phyloP scores from a whole-genome alignment of 2,888 invertebrate genomes.

The Epistrophe grossulariae region DNA sequence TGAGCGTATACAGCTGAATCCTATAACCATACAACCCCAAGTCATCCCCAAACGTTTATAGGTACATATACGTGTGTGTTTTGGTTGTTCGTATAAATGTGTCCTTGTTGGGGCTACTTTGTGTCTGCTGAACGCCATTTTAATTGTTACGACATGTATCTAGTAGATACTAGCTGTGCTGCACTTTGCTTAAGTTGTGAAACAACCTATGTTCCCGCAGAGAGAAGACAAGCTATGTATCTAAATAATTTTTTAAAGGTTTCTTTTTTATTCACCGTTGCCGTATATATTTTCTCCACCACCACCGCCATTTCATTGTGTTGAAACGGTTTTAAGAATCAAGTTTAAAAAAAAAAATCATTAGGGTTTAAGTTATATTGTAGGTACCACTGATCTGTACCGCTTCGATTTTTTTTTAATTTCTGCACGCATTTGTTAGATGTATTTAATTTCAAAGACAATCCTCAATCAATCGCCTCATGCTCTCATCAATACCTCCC shows the following conservation, averaged over 20 bases:
- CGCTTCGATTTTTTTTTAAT: conserved; percentile 49
- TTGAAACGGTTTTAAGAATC: conserved; percentile 31
- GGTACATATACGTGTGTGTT: conserved; percentile 49
- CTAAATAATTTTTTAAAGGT: conserved; percentile 9
- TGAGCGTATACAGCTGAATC: conserved; percentile 12
- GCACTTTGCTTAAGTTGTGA: conserved; percentile 53
- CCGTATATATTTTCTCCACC: background rate
- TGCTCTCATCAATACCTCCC: background rate
- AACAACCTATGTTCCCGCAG: conserved; percentile 52
- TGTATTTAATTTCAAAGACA: conserved; percentile 71
- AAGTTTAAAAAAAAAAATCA: conserved; percentile 11
- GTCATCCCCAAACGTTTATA: conserved; percentile 29
- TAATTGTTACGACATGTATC: conserved; percentile 71
- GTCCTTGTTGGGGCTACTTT: conserved; percentile 60
- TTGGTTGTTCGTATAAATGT: conserved; percentile 34
- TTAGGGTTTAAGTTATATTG: conserved; percentile 17
- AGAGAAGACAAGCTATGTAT: conserved; percentile 16
- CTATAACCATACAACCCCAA: conserved; percentile 32
- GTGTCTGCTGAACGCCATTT: conserved; percentile 74
- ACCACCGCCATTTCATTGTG: background rate
- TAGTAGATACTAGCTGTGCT: conserved; percentile 35
- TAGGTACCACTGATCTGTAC: conserved; percentile 59
- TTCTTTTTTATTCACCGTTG: conserved; percentile 13
- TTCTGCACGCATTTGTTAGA: conserved; percentile 44
- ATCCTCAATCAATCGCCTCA: conserved; percentile 59